Evolutionary conservation across 2,888 invertebrate species (phyloP).

Genomic region (Perizoma affinitatum): DNA sequence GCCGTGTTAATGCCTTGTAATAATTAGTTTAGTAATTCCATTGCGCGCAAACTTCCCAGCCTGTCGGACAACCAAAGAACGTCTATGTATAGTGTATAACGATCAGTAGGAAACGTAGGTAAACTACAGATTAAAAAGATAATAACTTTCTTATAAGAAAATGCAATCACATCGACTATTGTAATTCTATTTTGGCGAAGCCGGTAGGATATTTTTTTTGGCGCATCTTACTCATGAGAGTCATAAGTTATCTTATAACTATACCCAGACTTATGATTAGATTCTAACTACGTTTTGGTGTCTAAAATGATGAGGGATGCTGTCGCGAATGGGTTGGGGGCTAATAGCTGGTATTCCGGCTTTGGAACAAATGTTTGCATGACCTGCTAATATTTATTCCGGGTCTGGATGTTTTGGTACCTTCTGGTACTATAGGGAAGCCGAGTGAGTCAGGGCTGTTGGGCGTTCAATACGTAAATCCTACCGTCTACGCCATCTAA

Average conservation of each 20-base stretch:
- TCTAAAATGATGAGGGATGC: too few relatives aligned
- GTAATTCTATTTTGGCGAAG: conserved; percentile 4
- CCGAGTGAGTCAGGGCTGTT: too few relatives aligned
- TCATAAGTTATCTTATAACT: too few relatives aligned
- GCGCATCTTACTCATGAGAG: background rate
- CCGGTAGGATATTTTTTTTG: conserved; percentile 2
- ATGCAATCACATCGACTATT: too few relatives aligned
- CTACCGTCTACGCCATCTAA: conserved; percentile 14
- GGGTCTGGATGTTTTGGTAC: too few relatives aligned
- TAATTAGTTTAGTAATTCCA: conserved; percentile 17
- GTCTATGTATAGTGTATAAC: conserved; percentile 51
- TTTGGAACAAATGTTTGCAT: too few relatives aligned
- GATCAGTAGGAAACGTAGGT: conserved; percentile 50
- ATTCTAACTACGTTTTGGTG: too few relatives aligned
- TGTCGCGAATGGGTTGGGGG: too few relatives aligned
- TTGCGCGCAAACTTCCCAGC: conserved; percentile 57
- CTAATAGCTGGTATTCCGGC: too few relatives aligned
- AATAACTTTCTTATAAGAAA: background rate
- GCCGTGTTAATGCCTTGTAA: conserved; percentile 29
- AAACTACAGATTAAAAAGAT: conserved; percentile 29
- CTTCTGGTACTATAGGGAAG: too few relatives aligned
- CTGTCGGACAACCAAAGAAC: conserved; percentile 60
- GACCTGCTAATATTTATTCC: too few relatives aligned
- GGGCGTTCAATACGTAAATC: conserved; percentile 1
- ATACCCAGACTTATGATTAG: too few relatives aligned